Evolutionary conservation across 2,113 vertebrate species (phyloP).

Genomic region (Tangachromis dhanisi): DNA sequence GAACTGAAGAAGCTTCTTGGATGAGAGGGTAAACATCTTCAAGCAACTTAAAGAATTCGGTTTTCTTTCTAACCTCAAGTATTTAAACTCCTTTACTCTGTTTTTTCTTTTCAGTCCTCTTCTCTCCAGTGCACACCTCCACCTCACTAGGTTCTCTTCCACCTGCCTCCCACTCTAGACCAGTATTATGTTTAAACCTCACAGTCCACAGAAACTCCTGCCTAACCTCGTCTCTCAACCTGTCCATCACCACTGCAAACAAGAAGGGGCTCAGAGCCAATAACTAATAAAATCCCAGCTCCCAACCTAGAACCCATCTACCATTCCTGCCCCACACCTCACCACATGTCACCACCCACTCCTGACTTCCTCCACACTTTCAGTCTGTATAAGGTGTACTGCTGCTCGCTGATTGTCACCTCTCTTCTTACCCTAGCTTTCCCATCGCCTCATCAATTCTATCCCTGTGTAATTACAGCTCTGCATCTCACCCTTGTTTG

Average conservation of each 20-base stretch:
- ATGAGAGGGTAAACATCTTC: background rate
- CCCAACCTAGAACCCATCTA: background rate
- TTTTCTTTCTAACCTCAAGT: background rate
- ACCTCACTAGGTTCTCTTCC: background rate
- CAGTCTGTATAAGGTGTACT: background rate
- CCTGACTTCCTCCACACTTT: background rate
- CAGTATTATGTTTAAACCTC: background rate
- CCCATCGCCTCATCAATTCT: background rate
- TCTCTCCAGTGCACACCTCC: background rate
- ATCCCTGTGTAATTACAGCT: background rate
- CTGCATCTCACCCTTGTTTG: background rate
- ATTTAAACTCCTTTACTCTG: background rate
- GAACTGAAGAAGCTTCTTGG: background rate
- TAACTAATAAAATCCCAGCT: background rate
- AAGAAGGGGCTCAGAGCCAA: background rate
- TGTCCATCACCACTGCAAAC: background rate
- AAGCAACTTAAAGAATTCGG: background rate
- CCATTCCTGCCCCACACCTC: background rate
- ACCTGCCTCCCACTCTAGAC: background rate
- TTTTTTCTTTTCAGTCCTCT: background rate
- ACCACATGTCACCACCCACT: background rate
- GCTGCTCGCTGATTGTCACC: background rate
- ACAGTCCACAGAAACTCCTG: background rate
- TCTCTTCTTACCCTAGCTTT: background rate
- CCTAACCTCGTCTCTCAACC: background rate